phyloP scores from a whole-genome alignment of 2,113 vertebrate species.

The Xiphias gladius region DNA sequence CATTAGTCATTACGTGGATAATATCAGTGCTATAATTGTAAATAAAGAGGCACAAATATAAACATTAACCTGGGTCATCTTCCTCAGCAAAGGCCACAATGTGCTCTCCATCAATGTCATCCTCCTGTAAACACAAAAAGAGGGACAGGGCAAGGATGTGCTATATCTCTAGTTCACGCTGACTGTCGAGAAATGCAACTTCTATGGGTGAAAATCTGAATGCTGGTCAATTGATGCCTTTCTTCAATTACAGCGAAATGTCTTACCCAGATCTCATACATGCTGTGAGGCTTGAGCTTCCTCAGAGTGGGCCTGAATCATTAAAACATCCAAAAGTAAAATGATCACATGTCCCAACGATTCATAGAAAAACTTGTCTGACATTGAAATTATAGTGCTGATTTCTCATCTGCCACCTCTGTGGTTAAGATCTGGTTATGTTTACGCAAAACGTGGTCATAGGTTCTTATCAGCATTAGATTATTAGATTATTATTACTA shows the following conservation, averaged over 20 bases:
- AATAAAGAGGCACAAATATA: too few relatives aligned
- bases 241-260: neutral
- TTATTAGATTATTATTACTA: neutral
- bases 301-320: conserved; percentile 89
- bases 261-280: conserved; percentile 95
- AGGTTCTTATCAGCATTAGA: neutral
- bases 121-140: conserved; percentile 83
- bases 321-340: neutral
- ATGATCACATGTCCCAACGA: too few relatives aligned
- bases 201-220: neutral
- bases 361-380: neutral
- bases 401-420: too few relatives aligned
- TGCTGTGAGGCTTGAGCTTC: conserved; percentile 92
- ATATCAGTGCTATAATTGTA: neutral
- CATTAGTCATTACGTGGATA: too few relatives aligned
- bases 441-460: neutral
- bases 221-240: neutral
- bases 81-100: conserved; percentile 96
- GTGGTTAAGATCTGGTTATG: neutral
- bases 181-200: neutral
- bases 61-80: conserved; percentile 87
- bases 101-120: conserved; percentile 92
- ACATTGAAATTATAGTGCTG: too few relatives aligned
- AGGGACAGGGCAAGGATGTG: neutral
- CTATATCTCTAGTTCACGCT: neutral